Evolutionary conservation across 2,797 vertebrate species (phyloP).

Genomic region (Hemitrygon akajei): DNA sequence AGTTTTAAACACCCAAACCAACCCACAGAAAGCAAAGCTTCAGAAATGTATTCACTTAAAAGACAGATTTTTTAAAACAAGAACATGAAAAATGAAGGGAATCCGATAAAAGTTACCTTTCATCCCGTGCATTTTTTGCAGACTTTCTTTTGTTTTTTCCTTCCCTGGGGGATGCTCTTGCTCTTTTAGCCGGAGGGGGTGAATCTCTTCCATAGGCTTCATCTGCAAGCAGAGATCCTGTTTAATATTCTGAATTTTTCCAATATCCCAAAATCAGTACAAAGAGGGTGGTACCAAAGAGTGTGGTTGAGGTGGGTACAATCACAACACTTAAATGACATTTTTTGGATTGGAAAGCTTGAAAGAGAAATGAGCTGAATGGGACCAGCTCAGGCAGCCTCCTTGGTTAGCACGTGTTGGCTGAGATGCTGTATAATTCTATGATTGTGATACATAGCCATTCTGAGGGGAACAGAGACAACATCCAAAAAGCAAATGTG

Average conservation of each 20-base stretch:
- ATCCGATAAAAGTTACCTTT: conserved; percentile 66
- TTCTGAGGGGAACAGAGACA: too few species aligned
- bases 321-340: not conserved
- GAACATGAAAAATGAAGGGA: not conserved
- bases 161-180: conserved; percentile 82
- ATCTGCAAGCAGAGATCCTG: conserved; percentile 54
- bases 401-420: too few species aligned
- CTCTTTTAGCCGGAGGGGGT: conserved; percentile 84
- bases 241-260: not conserved
- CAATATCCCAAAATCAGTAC: not conserved
- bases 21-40: not conserved
- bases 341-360: too few species aligned
- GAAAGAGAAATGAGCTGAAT: too few species aligned
- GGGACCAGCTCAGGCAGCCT: too few species aligned
- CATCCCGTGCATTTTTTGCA: conserved; percentile 92
- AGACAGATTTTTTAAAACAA: not conserved
- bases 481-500: not conserved
- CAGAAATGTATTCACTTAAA: not conserved
- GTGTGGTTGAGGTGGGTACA: too few species aligned
- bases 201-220: conserved; percentile 84
- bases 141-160: conserved; percentile 84
- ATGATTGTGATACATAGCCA: too few species aligned
- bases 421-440: too few species aligned
- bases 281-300: not conserved
- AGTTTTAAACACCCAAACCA: not conserved